These are phyloP conservation scores for Brachymystax lenok DNA, from an alignment of 2,797 vertebrate species.

Conservation along the genomic window DNA sequence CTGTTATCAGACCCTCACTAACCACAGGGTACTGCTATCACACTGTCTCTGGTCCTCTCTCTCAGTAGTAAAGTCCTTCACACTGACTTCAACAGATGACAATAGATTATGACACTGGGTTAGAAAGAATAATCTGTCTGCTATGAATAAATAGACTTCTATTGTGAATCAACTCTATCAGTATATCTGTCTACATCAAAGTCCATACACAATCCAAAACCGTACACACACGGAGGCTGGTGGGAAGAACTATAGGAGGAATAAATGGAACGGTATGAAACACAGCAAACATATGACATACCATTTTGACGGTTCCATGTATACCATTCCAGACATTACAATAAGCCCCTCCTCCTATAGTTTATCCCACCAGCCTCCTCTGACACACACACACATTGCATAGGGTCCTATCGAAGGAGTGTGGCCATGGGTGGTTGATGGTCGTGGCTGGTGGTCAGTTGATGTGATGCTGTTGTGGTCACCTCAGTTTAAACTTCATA, in stretches of 20 bases:
- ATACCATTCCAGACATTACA: no score
- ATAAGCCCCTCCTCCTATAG: no score
- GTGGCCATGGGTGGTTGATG: slow-evolving; percentile 8
- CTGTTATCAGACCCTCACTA: not conserved
- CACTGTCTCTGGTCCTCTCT: not conserved
- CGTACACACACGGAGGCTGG: slow-evolving; percentile 1
- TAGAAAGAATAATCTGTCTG: slow-evolving; percentile 1
- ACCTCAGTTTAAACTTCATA: not conserved
- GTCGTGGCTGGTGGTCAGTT: not conserved
- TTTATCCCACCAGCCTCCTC: no score
- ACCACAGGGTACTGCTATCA: not conserved
- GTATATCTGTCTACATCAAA: slow-evolving; percentile 32
- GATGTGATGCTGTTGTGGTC: slow-evolving; percentile 10
- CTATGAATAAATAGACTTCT: slow-evolving; percentile 21
- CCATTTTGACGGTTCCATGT: no score
- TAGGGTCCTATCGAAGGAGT: slow-evolving; percentile 39
- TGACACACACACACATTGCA: slow-evolving; percentile 9
- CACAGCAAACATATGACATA: no score
- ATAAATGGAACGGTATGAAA: no score
- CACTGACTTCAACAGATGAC: not conserved
- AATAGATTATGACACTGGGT: slow-evolving; percentile 19
- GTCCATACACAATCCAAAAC: slow-evolving; percentile 22
- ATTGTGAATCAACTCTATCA: slow-evolving; percentile 25
- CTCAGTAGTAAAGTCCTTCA: not conserved
- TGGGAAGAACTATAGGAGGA: no score